Evolutionary conservation across 2,113 vertebrate species (phyloP).

Genomic region (Etheostoma cragini): DNA sequence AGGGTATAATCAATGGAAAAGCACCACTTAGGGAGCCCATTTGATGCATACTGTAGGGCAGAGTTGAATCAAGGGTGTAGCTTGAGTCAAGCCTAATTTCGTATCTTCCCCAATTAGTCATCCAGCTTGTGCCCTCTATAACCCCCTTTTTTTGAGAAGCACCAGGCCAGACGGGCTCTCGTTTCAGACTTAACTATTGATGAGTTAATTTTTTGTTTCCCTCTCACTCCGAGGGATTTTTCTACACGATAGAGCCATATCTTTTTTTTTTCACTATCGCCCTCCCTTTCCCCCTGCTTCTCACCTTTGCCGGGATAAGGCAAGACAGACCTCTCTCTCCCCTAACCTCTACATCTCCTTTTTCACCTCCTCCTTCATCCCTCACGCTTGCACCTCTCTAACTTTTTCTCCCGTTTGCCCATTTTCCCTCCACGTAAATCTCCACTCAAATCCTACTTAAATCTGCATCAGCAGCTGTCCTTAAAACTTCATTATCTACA

Average conservation of each 20-base stretch:
- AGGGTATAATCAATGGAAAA: constrained; percentile 82
- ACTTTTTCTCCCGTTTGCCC: constrained; percentile 69
- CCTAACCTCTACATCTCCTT: constrained; percentile 55
- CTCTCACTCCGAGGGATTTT: constrained; percentile 58
- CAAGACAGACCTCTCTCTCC: constrained; percentile 29
- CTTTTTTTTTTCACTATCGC: constrained; percentile 8
- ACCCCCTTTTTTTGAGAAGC: constrained; percentile 71
- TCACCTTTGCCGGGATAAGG: constrained; percentile 63
- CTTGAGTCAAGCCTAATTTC: constrained; percentile 82
- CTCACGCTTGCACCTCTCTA: constrained; percentile 47
- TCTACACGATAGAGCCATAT: constrained; percentile 57
- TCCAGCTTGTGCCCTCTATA: constrained; percentile 77
- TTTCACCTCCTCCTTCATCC: constrained; percentile 45
- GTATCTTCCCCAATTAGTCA: constrained; percentile 81
- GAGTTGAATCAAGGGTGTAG: constrained; percentile 82
- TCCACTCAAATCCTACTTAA: constrained; percentile 82
- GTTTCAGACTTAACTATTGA: constrained; percentile 65
- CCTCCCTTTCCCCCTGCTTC: constrained; percentile 37
- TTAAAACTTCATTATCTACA: constrained; percentile 86
- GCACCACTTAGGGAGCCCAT: constrained; percentile 79
- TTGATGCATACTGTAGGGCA: constrained; percentile 80
- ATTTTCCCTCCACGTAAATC: constrained; percentile 74
- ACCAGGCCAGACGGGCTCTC: constrained; percentile 55
- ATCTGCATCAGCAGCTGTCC: constrained; percentile 81
- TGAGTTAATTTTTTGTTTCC: constrained; percentile 59